Evolutionary conservation across 1,140 invertebrate species (phyloP).

Genomic region (Drosophila melanogaster): Release_6_plus_ISO1_MT NT_033779.5:3017501-3018000

Average conservation of each 20-base stretch:
- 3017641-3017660: slow-evolving; percentile 90
- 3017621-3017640: slow-evolving; percentile 93
- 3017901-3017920: no score
- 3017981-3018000: not conserved
- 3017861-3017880: slow-evolving; percentile 89
- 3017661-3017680: slow-evolving; percentile 93
- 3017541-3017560: slow-evolving; percentile 96
- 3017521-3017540: slow-evolving; percentile 95
- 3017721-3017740: slow-evolving; percentile 90
- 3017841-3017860: slow-evolving; percentile 95
- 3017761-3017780: slow-evolving; percentile 85
- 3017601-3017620: slow-evolving; percentile 92
- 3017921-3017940: slow-evolving; percentile 9
- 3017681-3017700: slow-evolving; percentile 96
- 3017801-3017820: slow-evolving; percentile 90
- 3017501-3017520: slow-evolving; percentile 95
- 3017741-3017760: no score
- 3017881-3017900: slow-evolving; percentile 87
- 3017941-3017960: slow-evolving; percentile 1
- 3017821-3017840: slow-evolving; percentile 86
- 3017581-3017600: slow-evolving; percentile 89
- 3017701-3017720: slow-evolving; percentile 97
- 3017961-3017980: slow-evolving; percentile 14
- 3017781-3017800: slow-evolving; percentile 95
- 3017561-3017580: slow-evolving; percentile 92